Evolutionary conservation across 2,888 invertebrate genomes (phyloP), one percentile per base, ranked within the genome.

Genomic region (Eilema griseolum): DNA sequence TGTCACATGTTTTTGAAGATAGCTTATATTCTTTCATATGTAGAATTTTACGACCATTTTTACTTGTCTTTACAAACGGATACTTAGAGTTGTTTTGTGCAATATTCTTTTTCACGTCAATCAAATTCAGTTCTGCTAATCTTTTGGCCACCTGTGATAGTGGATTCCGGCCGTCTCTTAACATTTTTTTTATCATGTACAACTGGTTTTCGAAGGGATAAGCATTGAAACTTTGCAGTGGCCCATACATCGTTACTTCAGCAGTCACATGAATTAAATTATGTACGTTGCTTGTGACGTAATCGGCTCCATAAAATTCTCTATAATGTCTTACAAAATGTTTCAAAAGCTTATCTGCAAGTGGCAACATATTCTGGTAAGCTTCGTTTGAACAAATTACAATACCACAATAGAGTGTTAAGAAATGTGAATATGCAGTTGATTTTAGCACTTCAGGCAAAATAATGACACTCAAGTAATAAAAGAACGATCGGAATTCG

Each of bases 371-470:
- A 23, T 41, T 24, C 59, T 66, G 63, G 62, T 75, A 66, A 11
- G 33, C 56, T 65, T 76, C 57, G 67, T n/a, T 67, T 0, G 78
- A 79, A 67, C 80, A 81, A 60, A 83, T 82, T 11, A 77, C 81
- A 8, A 83, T 71, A 20, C 69, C 76, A 37, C 82, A 83, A 67
- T 70, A 79, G 3, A 83, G 56, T 11, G 12, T 28, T 31, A 82
- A 46, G 70, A 83, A 85, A 63, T 83, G 81, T 28, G 26, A 14
- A 61, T 67, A 76, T 23, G 69, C 72, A 12, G 76, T 75, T 10
- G 16, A 4, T 41, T 23, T n/a, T 11, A 69, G 23, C n/a, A 72
- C 57, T 14, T 72, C 62, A n/a, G 61, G 65, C 23, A 72, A 31
- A 28, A 69, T 69, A 26, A 72, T 26, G 23, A 69, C 31, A n/a